A percentile compares a stretch with the other conserved stretches of the same genome.
Evolutionary conservation across 2,797 vertebrate genomes (phyloP).

Genomic region (Sebastes nivosus): DNA sequence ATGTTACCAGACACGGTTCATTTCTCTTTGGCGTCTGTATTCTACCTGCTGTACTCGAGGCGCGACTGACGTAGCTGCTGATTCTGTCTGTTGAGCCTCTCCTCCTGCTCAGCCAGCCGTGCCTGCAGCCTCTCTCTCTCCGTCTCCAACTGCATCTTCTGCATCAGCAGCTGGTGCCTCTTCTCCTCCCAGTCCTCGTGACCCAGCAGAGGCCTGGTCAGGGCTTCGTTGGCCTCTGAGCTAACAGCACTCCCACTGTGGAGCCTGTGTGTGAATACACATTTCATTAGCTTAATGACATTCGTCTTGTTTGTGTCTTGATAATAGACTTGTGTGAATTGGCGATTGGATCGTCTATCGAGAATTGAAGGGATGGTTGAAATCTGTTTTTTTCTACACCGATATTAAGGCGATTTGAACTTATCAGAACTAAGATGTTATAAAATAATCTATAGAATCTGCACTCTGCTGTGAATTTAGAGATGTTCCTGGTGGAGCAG

Average conservation of each 20-base stretch:
- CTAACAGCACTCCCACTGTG: background rate
- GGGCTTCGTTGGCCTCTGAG: conserved; percentile 32
- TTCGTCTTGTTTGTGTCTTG: background rate
- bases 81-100: conserved; percentile 87
- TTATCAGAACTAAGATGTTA: too few relatives aligned
- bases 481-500: too few relatives aligned
- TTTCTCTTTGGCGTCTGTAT: background rate
- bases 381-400: too few relatives aligned
- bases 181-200: conserved; percentile 86
- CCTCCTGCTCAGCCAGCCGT: conserved; percentile 90
- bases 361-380: too few relatives aligned
- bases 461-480: too few relatives aligned
- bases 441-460: too few relatives aligned
- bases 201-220: conserved; percentile 62
- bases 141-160: conserved; percentile 93
- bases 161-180: conserved; percentile 88
- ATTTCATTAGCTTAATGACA: background rate
- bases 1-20: background rate
- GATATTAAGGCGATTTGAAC: too few relatives aligned
- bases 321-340: too few relatives aligned
- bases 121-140: conserved; percentile 91
- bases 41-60: conserved; percentile 86
- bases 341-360: too few relatives aligned
- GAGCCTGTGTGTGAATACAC: conserved; percentile 20
- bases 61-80: conserved; percentile 85